Percentiles rank a stretch among this genome's conserved stretches.
These are phyloP conservation scores for Eupithecia subfuscata DNA, from an alignment of 2,888 invertebrate species.

Conservation along the genomic window DNA sequence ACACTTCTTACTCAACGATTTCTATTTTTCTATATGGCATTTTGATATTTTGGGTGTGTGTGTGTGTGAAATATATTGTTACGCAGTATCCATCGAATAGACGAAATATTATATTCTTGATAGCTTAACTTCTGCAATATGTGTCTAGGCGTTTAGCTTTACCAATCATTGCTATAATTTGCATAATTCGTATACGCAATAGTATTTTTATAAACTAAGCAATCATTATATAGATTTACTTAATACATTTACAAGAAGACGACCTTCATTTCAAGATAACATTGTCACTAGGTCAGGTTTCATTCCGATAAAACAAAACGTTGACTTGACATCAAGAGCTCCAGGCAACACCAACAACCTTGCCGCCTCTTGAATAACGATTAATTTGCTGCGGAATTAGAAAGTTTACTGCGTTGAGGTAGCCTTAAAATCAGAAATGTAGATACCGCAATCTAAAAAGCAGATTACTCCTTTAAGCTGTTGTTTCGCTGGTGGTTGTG, in stretches of 20 bases:
- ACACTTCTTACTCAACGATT: conserved; percentile 1
- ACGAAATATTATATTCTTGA: not conserved
- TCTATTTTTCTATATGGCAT: not conserved
- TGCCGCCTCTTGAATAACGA: conserved; percentile 15
- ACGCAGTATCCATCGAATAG: not conserved
- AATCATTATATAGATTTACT: conserved; percentile 1
- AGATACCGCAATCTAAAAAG: conserved; percentile 53
- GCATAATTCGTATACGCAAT: conserved; percentile 11
- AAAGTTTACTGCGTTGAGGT: conserved; percentile 41
- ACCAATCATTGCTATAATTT: conserved; percentile 8
- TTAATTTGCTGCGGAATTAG: conserved; percentile 44
- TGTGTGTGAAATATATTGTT: conserved; percentile 3
- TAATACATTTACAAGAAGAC: conserved; percentile 8
- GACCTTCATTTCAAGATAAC: conserved; percentile 25
- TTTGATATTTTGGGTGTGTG: not conserved
- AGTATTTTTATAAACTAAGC: conserved; percentile 6
- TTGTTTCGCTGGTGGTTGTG: conserved; percentile 73
- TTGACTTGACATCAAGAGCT: conserved; percentile 1
- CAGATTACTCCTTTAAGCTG: conserved; percentile 60
- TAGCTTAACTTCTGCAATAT: conserved; percentile 3
- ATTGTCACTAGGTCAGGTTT: conserved; percentile 28
- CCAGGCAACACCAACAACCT: not conserved
- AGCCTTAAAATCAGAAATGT: conserved; percentile 30
- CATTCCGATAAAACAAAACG: conserved; percentile 17
- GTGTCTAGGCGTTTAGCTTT: not conserved